Evolutionary conservation across 2,113 vertebrate genomes (phyloP).

Genomic region (Podocnemis expansa): DNA sequence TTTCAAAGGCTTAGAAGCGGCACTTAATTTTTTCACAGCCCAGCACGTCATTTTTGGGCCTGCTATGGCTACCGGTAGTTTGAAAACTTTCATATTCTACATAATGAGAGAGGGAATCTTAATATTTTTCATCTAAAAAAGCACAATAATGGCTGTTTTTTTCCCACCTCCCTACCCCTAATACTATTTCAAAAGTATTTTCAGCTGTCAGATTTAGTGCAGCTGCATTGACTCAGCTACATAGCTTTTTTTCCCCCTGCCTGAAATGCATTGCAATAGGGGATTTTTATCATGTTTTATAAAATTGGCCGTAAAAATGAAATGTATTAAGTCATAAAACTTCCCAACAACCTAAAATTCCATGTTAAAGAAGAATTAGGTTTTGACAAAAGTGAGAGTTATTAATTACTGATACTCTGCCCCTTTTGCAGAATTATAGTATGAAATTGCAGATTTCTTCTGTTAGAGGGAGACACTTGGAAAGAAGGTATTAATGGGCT

Average conservation of each 20-base stretch:
- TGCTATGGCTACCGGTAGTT: background rate
- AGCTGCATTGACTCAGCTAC: background rate
- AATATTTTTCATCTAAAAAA: background rate
- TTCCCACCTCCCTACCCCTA: background rate
- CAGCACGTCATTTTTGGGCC: background rate
- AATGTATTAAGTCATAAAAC: background rate
- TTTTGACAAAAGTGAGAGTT: background rate
- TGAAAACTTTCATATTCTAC: background rate
- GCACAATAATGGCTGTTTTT: background rate
- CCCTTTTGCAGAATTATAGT: accelerated
- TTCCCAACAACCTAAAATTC: accelerated
- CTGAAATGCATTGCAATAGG: background rate
- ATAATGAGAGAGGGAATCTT: background rate
- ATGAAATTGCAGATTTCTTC: background rate
- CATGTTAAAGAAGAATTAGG: background rate
- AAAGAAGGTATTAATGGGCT: background rate
- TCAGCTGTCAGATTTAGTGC: background rate
- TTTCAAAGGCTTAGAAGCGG: constrained; percentile 22
- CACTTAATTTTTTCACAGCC: background rate
- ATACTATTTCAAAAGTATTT: background rate
- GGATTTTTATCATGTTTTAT: background rate
- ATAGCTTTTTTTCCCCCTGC: background rate
- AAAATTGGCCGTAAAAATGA: background rate
- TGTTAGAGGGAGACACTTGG: background rate
- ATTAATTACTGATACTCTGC: background rate